These are phyloP conservation scores for Athene noctua DNA, from an alignment of 2,113 vertebrate species.

Conservation along the genomic window DNA sequence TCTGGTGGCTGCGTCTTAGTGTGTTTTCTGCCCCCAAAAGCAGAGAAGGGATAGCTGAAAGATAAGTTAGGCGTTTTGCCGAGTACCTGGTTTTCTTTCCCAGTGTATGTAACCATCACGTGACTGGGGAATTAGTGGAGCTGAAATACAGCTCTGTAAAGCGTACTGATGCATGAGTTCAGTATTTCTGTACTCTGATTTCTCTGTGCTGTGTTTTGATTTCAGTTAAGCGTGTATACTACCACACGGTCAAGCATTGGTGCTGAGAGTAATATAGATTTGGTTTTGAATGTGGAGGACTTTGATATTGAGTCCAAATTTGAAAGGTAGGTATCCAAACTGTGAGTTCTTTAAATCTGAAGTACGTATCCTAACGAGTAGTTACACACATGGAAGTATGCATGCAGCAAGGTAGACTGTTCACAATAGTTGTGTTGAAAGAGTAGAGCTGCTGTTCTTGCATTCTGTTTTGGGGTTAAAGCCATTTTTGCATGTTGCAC, in stretches of 20 bases:
- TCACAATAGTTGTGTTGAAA: accelerated
- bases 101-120: accelerated
- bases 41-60: no score
- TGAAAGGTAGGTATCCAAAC: slow-evolving; percentile 80
- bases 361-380: no score
- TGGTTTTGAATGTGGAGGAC: slow-evolving; percentile 89
- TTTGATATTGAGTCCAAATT: slow-evolving; percentile 91
- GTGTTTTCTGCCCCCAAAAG: neutral
- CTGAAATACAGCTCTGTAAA: neutral
- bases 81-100: accelerated
- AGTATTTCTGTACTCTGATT: neutral
- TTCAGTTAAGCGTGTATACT: slow-evolving; percentile 92
- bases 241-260: slow-evolving; percentile 80
- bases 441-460: neutral
- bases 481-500: neutral
- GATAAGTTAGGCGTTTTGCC: accelerated
- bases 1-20: accelerated
- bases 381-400: accelerated
- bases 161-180: accelerated
- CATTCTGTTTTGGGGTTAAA: neutral
- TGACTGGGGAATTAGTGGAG: no score
- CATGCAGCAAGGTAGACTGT: neutral
- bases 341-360: neutral
- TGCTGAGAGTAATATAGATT: slow-evolving; percentile 84
- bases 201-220: neutral